Base-by-base conservation (phyloP, 1,140 invertebrate genomes). In the Conopomorpha cramerella region DNA sequence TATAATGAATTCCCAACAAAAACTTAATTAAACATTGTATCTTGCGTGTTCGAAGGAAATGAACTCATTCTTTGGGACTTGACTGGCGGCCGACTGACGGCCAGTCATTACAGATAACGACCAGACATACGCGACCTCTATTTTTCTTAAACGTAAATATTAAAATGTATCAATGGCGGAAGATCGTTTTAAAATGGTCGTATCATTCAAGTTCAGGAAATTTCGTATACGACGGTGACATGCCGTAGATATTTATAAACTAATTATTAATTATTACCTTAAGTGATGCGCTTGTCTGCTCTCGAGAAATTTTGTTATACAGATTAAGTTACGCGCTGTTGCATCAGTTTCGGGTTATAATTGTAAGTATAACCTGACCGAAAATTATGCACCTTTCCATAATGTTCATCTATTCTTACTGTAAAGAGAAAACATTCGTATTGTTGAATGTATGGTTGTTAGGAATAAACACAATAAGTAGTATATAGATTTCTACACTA, bases 1-100 rank as follows among this genome's bases (percentile, higher is more conserved):
- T 62, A 59, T 67, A 70, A 71, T 71, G 70, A 63, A 64, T 71
- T 71, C 63, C 63, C 61, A 71, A 74, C 70, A 71, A 74, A 74
- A 74, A 71, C 66, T 71, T 74, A 74, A 74, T 74, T 74, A 74
- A 74, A 74, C 71, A 70, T 65, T 56, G 60, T 73, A 71, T 70
- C 65, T 70, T 58, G 51, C 49, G 54, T 54, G 62, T 59, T 62
- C 60, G 61, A 63, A 72, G 70, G 70, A 74, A 74, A 74, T 74
- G 67, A 74, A 72, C 70, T 70, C 70, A 72, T 74, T 71, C 66
- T 65, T 56, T 38, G 57, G 48, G 49, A 47, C 48, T 44, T 63
- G 59, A 67, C 54, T 73, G 66, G 70, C 70, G 64, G 32, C 41
- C 39, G 53, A 63, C 50, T 71, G 68, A 71, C 64, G 57, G 41